Evolutionary conservation across 1,140 invertebrate genomes (phyloP), one percentile per base, ranked within the genome.

Genomic region (Lepeophtheirus salmonis): DNA sequence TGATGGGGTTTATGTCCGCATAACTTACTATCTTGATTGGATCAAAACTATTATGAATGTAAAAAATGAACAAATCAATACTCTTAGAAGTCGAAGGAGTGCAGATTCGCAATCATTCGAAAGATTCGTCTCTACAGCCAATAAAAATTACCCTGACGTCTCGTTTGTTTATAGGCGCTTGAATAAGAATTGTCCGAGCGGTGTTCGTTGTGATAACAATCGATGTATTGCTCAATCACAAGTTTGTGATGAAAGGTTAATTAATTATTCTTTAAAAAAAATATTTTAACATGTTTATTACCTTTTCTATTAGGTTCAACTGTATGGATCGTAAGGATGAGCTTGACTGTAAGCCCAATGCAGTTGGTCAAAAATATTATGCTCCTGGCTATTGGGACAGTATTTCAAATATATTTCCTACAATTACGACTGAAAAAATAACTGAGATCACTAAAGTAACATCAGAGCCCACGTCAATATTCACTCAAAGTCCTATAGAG

Each of bases 1-100:
- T 68, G 81, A 83, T 12, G 86, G 85, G n/a, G 82, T 82, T 61
- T 89, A 89, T 64, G 85, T 84, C 0, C 76, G 77, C 68, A 80
- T 86, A 14, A 78, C 78, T 26, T 68, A 78, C 16, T 85, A 79
- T 67, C 64, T 80, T 1, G 68, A 78, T 50, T 89, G 84, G 85
- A 83, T 89, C 56, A 70, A 71, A 56, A 30, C 12, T 14, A 60
- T 25, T 12, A 56, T 56, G 4, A 17, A 26, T 41, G n/a, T 41
- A 6, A 41, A 56, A 20, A 12, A n/a, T 25, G 10, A 10, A 17
- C 12, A 52, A 52, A 10, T 41, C 10, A 22, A 52, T 18, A 16
- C 4, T 4, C 50, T 52, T 4, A 16, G 10, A 16, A 18, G 16
- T 22, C 50, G 21, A 52, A 52, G 50, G 20, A 6, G 10, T 52